Conservation (phyloP, 2,888 invertebrate species). For the Heterodera filipjevi region DNA sequence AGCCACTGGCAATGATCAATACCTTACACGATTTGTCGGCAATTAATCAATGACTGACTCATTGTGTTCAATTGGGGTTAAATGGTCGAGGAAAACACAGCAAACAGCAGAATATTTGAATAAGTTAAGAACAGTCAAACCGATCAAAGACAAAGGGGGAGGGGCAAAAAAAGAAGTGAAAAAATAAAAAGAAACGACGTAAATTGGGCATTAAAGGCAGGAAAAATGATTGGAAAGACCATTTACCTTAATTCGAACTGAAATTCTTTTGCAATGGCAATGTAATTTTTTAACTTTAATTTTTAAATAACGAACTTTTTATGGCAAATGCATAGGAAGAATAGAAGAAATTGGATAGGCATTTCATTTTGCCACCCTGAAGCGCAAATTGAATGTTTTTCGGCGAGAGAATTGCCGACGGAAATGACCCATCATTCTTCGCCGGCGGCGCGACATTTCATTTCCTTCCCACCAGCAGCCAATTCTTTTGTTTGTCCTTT, state of each 20-base stretch:
- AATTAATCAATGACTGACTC: not conserved
- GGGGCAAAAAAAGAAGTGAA: not conserved
- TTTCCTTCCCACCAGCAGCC: not conserved
- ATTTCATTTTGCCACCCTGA: conserved; percentile 4
- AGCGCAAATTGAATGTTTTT: conserved; percentile 1
- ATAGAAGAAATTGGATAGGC: not conserved
- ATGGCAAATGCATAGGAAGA: not conserved
- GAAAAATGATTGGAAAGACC: too few species aligned
- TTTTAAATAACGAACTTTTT: not conserved
- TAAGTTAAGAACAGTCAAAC: too few species aligned
- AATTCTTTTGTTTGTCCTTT: not conserved
- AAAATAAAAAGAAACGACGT: too few species aligned
- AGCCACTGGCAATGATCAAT: not conserved
- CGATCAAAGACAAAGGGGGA: too few species aligned
- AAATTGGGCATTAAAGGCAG: too few species aligned
- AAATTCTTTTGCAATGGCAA: too few species aligned
- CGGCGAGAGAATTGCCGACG: not conserved
- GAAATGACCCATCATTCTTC: not conserved
- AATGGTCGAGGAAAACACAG: too few species aligned
- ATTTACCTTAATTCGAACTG: too few species aligned
- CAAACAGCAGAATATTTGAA: too few species aligned
- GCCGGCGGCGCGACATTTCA: not conserved
- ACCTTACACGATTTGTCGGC: not conserved
- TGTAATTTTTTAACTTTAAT: not conserved
- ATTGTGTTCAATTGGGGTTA: too few species aligned